These are phyloP conservation scores for Ammodytes marinus DNA, from an alignment of 2,113 vertebrate species.

Conservation along the genomic window DNA sequence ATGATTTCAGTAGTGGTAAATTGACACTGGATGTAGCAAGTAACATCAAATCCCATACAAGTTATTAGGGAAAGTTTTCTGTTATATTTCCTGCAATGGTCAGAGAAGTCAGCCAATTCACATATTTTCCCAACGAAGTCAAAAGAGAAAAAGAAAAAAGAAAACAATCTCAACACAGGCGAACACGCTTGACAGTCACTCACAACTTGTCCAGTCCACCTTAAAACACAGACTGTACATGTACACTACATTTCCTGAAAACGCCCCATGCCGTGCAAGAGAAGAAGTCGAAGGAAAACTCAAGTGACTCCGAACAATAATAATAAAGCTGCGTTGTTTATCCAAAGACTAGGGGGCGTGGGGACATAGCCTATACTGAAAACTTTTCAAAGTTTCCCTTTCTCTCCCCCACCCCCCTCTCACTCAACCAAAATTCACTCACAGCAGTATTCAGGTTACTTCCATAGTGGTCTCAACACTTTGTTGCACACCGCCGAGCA, in stretches of 20 bases:
- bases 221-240: constrained; percentile 63
- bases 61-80: neutral
- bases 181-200: neutral
- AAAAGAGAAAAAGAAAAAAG: neutral
- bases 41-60: neutral
- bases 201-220: constrained; percentile 70
- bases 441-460: neutral
- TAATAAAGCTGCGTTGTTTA: constrained; percentile 57
- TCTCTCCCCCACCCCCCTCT: constrained; percentile 1
- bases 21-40: neutral
- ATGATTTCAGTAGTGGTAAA: neutral
- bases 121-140: neutral
- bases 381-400: constrained; percentile 30
- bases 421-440: neutral
- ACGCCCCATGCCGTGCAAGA: constrained; percentile 57
- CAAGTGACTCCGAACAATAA: constrained; percentile 41
- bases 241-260: constrained; percentile 80
- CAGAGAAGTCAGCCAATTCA: neutral
- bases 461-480: neutral
- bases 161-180: neutral
- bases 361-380: constrained; percentile 17
- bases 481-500: constrained; percentile 32
- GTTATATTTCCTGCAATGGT: neutral
- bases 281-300: constrained; percentile 20
- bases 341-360: constrained; percentile 39